phyloP scores from a whole-genome alignment of 2,888 invertebrate species.

The Brassicogethes aeneus region DNA sequence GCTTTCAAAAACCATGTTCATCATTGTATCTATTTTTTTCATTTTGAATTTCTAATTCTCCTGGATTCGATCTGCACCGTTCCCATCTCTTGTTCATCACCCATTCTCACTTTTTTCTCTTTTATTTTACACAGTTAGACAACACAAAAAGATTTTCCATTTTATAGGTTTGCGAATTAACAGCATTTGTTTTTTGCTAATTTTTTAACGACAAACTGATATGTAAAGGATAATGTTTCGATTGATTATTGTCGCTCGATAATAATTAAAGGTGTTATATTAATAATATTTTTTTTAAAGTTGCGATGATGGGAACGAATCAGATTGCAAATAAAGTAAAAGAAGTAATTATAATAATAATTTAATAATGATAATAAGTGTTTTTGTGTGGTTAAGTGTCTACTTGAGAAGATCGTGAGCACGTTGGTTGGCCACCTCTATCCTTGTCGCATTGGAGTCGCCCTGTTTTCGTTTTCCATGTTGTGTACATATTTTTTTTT shows the following conservation, averaged over 20 bases:
- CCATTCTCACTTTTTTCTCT: no score
- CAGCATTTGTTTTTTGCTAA: no score
- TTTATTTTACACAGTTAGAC: no score
- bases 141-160: no score
- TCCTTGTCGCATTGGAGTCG: conserved; percentile 90
- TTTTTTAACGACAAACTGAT: no score
- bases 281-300: no score
- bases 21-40: no score
- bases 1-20: no score
- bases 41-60: no score
- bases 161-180: no score
- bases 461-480: conserved; percentile 45
- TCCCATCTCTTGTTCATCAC: no score
- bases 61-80: no score
- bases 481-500: conserved; percentile 8
- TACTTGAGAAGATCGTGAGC: conserved; percentile 94
- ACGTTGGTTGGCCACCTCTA: conserved; percentile 93
- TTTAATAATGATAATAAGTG: conserved; percentile 19
- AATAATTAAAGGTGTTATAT: conserved; percentile 4
- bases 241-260: conserved; percentile 8
- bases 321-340: conserved; percentile 18
- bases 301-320: conserved; percentile 20
- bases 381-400: conserved; percentile 38
- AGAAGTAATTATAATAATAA: not conserved
- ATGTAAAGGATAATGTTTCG: not conserved